phyloP scores from a whole-genome alignment of 2,888 invertebrate genomes.

The Drosophila atripex region DNA sequence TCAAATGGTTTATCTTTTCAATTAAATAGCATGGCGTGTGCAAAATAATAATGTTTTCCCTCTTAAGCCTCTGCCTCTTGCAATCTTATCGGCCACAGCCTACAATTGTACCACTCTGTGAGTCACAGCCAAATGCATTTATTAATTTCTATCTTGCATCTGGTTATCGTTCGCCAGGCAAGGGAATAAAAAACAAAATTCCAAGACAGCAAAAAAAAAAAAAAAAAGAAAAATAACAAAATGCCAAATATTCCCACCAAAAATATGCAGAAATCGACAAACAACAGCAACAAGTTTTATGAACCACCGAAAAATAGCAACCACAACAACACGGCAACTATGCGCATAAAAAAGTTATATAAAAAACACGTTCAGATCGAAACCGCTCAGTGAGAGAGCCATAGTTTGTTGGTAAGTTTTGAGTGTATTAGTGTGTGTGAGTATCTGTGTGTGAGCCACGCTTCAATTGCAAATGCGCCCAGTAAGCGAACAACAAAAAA shows the following conservation, averaged over 20 bases:
- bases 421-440: slow-evolving; percentile 1
- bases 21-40: slow-evolving; percentile 20
- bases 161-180: slow-evolving; percentile 1
- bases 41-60: slow-evolving; percentile 5
- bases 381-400: slow-evolving; percentile 15
- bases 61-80: slow-evolving; percentile 1
- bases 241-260: slow-evolving; percentile 63
- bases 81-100: neutral
- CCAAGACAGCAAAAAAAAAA: slow-evolving; percentile 21
- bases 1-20: slow-evolving; percentile 20
- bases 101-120: slow-evolving; percentile 25
- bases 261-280: slow-evolving; percentile 62
- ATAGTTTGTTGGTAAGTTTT: slow-evolving; percentile 1
- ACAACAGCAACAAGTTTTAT: slow-evolving; percentile 52
- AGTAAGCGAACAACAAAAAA: slow-evolving; percentile 44
- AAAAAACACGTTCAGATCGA: slow-evolving; percentile 65
- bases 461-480: slow-evolving; percentile 76
- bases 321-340: slow-evolving; percentile 53
- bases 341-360: slow-evolving; percentile 71
- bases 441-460: slow-evolving; percentile 62
- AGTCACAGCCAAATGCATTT: slow-evolving; percentile 55
- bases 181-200: slow-evolving; percentile 47
- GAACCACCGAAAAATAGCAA: slow-evolving; percentile 41
- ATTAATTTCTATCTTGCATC: slow-evolving; percentile 37
- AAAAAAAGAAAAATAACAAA: too few species aligned